Evolutionary conservation across 2,113 vertebrate species (phyloP), one percentile per base, ranked within the genome.

Genomic region (Nettapus auritus): DNA sequence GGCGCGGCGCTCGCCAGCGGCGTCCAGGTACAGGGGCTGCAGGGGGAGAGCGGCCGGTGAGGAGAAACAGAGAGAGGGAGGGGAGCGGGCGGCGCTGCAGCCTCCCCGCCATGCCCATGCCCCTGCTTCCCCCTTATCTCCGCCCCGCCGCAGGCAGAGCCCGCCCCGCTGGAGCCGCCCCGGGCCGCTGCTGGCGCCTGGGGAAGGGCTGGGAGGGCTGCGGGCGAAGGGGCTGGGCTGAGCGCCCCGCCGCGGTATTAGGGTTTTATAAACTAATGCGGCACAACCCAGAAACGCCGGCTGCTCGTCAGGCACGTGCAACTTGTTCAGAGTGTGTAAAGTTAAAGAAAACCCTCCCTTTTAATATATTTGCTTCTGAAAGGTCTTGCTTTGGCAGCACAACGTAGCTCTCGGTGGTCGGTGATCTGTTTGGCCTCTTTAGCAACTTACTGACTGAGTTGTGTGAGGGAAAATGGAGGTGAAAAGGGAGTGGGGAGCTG

Each of bases 221-320:
- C 4, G 10, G 5, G 6, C 20, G 2, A 9, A 5, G 17, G 8
- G 3, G 46, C 10, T 11, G 46, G 10, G 46, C 6, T 8, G 59
- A 9, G 18, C 10, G 0, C 8, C 18, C 6, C 4, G 28, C 6
- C 20, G 1, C 8, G 36, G 36, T 6, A 0, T 1, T 3, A 3
- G 4, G 67, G 25, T 5, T 3, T 12, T 3, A 2, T 4, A 0
- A 4, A 7, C 6, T 2, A 0, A 2, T 0, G 38, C 38, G 0
- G 48, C 1, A 1, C 19, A 6, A 11, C 3, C 1, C 26, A 0
- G 17, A 1, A 11, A 0, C 8, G 0, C 1, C 20, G 13, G 22
- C 25, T 34, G 19, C 9, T 9, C 2, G 5, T 2, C 14, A 0
- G 44, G 2, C 21, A 2, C 3, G 0, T 1, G 42, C 2, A 4